Evolutionary conservation across 2,797 vertebrate species (phyloP), one percentile per base, ranked within the genome.

Genomic region (Danio albolineatus): DNA sequence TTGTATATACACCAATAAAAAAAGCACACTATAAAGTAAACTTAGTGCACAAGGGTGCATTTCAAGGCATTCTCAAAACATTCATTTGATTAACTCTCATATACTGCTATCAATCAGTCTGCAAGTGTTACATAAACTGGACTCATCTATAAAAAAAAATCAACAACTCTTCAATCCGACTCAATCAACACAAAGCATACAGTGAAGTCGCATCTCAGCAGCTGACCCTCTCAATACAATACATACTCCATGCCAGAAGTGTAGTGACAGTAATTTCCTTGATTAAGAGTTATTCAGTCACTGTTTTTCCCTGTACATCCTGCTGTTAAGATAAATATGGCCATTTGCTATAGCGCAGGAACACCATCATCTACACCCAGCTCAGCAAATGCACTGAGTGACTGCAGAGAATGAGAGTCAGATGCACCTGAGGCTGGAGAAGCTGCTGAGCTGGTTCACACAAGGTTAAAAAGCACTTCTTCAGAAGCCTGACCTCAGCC

Each of bases 381-480:
- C 74, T 44, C 51, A 66, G 62, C 51, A 66, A 69, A 71, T 41
- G n/a, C 67, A 54, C 14, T 56, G 49, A 66, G 49, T 48, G n/a
- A 60, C 38, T 70, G n/a, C 59, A 48, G 54, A 67, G 76, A 67
- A 16, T 28, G 75, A 77, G 75, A 61, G 8, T 60, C 28, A n/a
- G n/a, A 78, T 60, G 44, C 76, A 78, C 65, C 65, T 49, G 65
- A 60, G 53, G 65, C 54, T 19, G 43, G 7, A 77, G 43, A 53
- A 77, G 65, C 16, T 19, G 28, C 43, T 69, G 53, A 67, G 64
- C 43, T 48, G 53, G 62, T 69, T 77, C 75, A 57, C 9, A 49
- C 48, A 16, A 77, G 75, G 62, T 28, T 16, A 59, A 66, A 59
- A 41, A 77, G 53, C 54, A 21, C 43, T 9, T 78, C 49, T 76